Evolutionary conservation across 2,797 vertebrate genomes (phyloP).

Genomic region (Phoxinus dragarum): DNA sequence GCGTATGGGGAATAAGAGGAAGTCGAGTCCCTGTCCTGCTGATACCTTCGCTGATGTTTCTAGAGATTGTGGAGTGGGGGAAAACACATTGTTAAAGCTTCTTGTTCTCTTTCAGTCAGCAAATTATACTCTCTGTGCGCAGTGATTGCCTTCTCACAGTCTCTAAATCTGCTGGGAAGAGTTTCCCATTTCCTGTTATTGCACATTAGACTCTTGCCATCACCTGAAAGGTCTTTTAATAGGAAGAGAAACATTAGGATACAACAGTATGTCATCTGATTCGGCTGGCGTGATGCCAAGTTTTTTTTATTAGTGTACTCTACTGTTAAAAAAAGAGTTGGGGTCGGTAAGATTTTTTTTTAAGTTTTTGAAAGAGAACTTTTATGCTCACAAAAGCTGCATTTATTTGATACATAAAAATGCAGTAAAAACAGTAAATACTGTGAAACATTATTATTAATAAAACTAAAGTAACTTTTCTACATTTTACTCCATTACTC

Average conservation of each 20-base stretch:
- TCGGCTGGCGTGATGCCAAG: not conserved
- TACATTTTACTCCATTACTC: not conserved
- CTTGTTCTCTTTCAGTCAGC: conserved; percentile 59
- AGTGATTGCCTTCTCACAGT: not conserved
- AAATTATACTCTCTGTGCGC: conserved; percentile 14
- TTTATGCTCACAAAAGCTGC: not conserved
- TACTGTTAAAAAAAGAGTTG: not conserved
- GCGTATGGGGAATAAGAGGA: conserved; percentile 69
- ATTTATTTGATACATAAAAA: not conserved
- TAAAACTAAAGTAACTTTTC: not conserved
- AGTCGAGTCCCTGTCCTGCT: conserved; percentile 63
- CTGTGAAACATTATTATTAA: not conserved
- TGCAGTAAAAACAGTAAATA: not conserved
- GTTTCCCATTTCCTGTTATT: conserved; percentile 61
- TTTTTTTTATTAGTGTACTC: not conserved
- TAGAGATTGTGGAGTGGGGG: conserved; percentile 27
- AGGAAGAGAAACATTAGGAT: conserved; percentile 12
- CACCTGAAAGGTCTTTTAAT: conserved; percentile 38
- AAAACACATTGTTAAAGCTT: conserved; percentile 12
- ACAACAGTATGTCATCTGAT: not conserved
- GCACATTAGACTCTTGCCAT: conserved; percentile 30
- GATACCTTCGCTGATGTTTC: conserved; percentile 52
- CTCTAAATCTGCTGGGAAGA: conserved; percentile 31
- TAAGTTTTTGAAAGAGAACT: not conserved
- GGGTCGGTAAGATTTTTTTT: not conserved